Conservation (phyloP, 2,113 vertebrate species). For the Eonycteris spelaea region DNA sequence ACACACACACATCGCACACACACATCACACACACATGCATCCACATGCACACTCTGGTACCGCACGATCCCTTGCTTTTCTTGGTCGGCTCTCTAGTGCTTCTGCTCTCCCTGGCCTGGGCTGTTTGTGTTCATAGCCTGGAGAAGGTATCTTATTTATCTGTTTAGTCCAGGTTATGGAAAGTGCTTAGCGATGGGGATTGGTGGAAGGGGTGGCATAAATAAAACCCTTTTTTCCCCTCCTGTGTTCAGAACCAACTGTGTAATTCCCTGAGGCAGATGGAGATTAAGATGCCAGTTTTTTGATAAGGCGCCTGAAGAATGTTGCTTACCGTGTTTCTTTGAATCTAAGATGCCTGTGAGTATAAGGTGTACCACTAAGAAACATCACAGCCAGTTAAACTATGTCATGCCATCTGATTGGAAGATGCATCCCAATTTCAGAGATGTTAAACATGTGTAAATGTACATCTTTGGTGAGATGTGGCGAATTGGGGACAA, state of each 20-base stretch:
- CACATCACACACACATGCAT: not conserved
- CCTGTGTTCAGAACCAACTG: not conserved
- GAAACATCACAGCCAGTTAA: not conserved
- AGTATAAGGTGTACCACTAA: not conserved
- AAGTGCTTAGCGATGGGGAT: not conserved
- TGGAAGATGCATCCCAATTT: not conserved
- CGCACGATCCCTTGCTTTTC: not conserved
- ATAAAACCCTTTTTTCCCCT: not conserved
- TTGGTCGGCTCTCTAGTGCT: not conserved
- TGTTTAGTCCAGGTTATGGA: not conserved
- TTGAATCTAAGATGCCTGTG: not conserved
- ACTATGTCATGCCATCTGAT: not conserved
- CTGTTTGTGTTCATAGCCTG: not conserved
- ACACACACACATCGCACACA: not conserved
- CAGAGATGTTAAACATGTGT: not conserved
- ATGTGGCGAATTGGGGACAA: not conserved
- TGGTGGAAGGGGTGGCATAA: not conserved
- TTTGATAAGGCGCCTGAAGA: not conserved
- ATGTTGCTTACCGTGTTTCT: not conserved
- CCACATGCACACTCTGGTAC: not conserved
- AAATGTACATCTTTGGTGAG: not conserved
- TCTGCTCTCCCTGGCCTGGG: not conserved
- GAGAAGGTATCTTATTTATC: not conserved
- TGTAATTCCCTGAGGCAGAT: not conserved
- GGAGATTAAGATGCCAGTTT: not conserved